Base-by-base conservation (phyloP, 2,888 invertebrate genomes). In the Caenorhabditis parvicauda region DNA sequence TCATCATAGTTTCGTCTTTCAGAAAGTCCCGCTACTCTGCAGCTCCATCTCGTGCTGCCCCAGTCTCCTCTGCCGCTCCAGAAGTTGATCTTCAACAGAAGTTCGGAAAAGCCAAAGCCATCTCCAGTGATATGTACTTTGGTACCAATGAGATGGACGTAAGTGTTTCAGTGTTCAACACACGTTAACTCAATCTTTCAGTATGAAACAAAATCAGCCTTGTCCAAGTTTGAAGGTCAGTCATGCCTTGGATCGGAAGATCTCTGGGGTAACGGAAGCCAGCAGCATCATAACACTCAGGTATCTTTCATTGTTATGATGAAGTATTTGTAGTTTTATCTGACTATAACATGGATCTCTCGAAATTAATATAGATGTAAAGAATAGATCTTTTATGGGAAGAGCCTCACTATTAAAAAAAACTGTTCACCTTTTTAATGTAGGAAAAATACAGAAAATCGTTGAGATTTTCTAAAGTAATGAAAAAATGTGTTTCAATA, bases 61-160 rank as follows among this genome's bases (percentile, higher is more conserved):
- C 55, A 1, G 37, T 51, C 4, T 49, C 53, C 2, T 38, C 59
- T 7, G 44, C 64, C 6, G 45, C 52, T 24, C 49, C 62, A 4
- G 66, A 88, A 43, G 89, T 89, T 74, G 88, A 89, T 59, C 92
- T 92, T 22, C 90, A 91, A 82, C 91, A 91, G 84, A 96, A 96
- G 85, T 98, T 96, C 82, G 95, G 92, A 47, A 88, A 89, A 75
- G 94, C 96, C 2, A 98, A 98, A 83, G 90, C 93, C 14, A 98
- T 98, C 80, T 95, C 95, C 57, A 96, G 96, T 0, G 92, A 93
- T 81, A 94, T 94, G 85, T 95, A 88, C 86, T 96, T 96, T 82
- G 90, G 90, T 6, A 90, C 89, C 75, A 60, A 68, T 27, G 73
- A 74, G 28, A 72, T 76, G 63, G 76, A 76, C 49, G 72, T 72